Evolutionary conservation across 2,797 vertebrate genomes (phyloP).

Genomic region (Phalanger gymnotis): DNA sequence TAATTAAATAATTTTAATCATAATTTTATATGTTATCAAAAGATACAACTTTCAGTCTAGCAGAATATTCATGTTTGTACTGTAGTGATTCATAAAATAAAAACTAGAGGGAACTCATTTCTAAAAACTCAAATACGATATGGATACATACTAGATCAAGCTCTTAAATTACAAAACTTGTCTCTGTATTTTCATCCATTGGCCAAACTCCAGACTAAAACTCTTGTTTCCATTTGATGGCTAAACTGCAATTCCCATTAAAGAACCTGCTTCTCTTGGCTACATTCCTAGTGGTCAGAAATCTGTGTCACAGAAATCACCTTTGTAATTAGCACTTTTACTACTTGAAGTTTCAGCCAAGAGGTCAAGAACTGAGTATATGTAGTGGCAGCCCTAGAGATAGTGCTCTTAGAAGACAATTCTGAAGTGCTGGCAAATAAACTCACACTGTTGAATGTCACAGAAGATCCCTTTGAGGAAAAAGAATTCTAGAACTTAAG

Average conservation of each 20-base stretch:
- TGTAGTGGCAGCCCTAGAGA: not conserved
- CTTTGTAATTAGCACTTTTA: not conserved
- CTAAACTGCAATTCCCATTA: not conserved
- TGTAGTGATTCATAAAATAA: not conserved
- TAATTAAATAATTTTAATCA: not conserved
- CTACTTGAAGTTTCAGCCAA: not conserved
- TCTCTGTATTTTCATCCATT: not conserved
- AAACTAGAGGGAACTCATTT: not conserved
- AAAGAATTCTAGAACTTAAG: not conserved
- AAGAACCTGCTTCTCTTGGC: not conserved
- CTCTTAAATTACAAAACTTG: not conserved
- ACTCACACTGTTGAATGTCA: not conserved
- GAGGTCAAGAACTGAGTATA: not conserved
- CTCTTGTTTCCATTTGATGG: not conserved
- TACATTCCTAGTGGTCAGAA: not conserved
- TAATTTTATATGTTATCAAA: not conserved
- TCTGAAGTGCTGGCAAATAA: not conserved
- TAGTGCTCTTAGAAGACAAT: not conserved
- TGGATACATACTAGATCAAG: not conserved
- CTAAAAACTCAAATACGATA: not conserved
- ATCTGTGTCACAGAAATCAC: not conserved
- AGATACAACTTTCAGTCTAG: not conserved
- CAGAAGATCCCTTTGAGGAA: not conserved
- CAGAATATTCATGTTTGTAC: not conserved
- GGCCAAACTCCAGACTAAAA: not conserved